Percentiles rank a stretch among this genome's conserved stretches.
These are phyloP conservation scores for Hermetia illucens DNA, from an alignment of 1,140 invertebrate species.

Conservation along the genomic window DNA sequence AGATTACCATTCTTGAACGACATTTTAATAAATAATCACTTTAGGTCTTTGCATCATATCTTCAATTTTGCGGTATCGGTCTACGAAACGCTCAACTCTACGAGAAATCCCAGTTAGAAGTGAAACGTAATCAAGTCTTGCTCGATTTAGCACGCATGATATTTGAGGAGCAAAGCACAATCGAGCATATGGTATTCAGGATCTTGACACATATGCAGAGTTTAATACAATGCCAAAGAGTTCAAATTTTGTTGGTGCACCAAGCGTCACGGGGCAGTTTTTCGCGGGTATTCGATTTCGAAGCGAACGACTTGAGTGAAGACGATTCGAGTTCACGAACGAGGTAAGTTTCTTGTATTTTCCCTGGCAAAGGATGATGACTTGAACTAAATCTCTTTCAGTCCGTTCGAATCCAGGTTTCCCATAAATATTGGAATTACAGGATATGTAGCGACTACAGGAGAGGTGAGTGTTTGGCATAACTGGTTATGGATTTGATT, in stretches of 20 bases:
- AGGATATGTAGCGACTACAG: slow-evolving; percentile 89
- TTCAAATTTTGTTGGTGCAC: slow-evolving; percentile 80
- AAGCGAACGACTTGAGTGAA: slow-evolving; percentile 59
- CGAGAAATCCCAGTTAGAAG: slow-evolving; percentile 85
- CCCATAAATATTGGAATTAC: slow-evolving; percentile 95
- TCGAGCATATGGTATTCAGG: slow-evolving; percentile 86
- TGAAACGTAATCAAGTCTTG: slow-evolving; percentile 88
- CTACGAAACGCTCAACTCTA: slow-evolving; percentile 87
- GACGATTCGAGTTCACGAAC: slow-evolving; percentile 63
- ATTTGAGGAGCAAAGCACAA: slow-evolving; percentile 93
- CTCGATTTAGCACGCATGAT: slow-evolving; percentile 89
- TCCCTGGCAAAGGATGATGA: slow-evolving; percentile 5
- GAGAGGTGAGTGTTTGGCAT: slow-evolving; percentile 52
- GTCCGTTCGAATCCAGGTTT: slow-evolving; percentile 82
- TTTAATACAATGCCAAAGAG: slow-evolving; percentile 82
- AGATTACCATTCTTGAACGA: too few relatives aligned
- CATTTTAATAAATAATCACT: too few relatives aligned
- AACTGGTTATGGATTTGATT: background rate
- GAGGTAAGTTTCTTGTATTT: slow-evolving; percentile 33
- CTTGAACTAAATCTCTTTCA: slow-evolving; percentile 15
- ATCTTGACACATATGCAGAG: slow-evolving; percentile 91
- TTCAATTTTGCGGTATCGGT: slow-evolving; percentile 93
- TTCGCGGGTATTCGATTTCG: slow-evolving; percentile 82
- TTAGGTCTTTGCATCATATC: slow-evolving; percentile 72
- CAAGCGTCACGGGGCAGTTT: slow-evolving; percentile 79